A percentile compares a stretch with the other conserved stretches of the same genome.
phyloP scores from a whole-genome alignment of 2,888 invertebrate genomes.

The Steromphala cineraria region DNA sequence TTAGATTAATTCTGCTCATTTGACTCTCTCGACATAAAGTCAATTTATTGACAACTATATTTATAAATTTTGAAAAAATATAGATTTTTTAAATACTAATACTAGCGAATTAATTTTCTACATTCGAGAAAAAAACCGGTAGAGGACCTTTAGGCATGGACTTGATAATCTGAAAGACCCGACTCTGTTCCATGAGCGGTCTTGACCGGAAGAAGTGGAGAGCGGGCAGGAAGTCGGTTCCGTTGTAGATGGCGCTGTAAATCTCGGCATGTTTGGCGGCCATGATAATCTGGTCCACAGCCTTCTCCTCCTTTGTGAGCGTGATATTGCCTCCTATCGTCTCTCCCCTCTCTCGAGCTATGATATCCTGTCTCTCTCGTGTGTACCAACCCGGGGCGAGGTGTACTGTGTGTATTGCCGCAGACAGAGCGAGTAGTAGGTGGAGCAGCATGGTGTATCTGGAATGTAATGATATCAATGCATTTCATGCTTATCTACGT shows the following conservation, averaged over 20 bases:
- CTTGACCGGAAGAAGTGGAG: constrained; percentile 48
- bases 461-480: too few species aligned
- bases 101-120: too few species aligned
- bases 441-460: too few species aligned
- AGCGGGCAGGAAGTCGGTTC: constrained; percentile 40
- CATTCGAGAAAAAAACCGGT: background rate
- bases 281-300: constrained; percentile 28
- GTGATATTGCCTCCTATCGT: constrained; percentile 24
- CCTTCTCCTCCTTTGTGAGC: constrained; percentile 22
- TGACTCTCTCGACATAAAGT: too few species aligned
- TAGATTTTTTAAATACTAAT: too few species aligned
- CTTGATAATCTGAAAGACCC: constrained; percentile 43
- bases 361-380: constrained; percentile 2
- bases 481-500: too few species aligned
- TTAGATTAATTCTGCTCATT: too few species aligned
- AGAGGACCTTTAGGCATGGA: constrained; percentile 56
- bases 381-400: constrained; percentile 9
- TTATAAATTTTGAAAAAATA: too few species aligned
- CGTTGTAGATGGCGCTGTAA: constrained; percentile 23
- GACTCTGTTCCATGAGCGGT: constrained; percentile 42
- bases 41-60: too few species aligned
- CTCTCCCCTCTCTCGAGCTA: constrained; percentile 19
- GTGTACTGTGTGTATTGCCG: background rate
- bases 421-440: too few species aligned
- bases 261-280: constrained; percentile 1